Evolutionary conservation across 2,888 invertebrate species (phyloP).

Genomic region (Synergus umbraculus): DNA sequence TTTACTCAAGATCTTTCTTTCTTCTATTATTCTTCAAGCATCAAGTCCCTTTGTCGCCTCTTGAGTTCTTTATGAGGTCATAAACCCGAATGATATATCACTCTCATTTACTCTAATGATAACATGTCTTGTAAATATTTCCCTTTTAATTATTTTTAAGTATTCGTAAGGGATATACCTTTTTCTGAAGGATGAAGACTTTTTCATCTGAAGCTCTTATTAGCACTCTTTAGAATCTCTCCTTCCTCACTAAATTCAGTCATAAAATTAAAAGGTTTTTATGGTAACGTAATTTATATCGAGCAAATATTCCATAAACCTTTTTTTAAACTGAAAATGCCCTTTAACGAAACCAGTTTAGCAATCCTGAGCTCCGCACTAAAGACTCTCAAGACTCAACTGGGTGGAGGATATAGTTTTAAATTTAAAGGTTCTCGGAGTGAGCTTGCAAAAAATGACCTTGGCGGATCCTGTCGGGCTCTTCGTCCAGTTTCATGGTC

Average conservation of each 20-base stretch:
- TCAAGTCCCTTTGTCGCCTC: slow-evolving; percentile 8
- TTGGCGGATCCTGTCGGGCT: slow-evolving; percentile 30
- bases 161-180: background rate
- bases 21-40: slow-evolving; percentile 4
- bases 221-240: background rate
- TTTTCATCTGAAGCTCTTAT: background rate
- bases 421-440: slow-evolving; percentile 39
- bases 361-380: slow-evolving; percentile 15
- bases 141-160: slow-evolving; percentile 24
- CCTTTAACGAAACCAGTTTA: slow-evolving; percentile 41
- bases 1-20: background rate
- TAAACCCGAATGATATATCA: slow-evolving; percentile 25
- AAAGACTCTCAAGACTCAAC: slow-evolving; percentile 19
- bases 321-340: slow-evolving; percentile 36
- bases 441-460: slow-evolving; percentile 38
- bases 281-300: slow-evolving; percentile 38
- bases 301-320: slow-evolving; percentile 34
- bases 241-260: slow-evolving; percentile 30
- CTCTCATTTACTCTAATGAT: slow-evolving; percentile 19
- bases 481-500: slow-evolving; percentile 40
- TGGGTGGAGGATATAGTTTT: slow-evolving; percentile 32
- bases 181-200: background rate
- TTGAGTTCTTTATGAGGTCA: slow-evolving; percentile 25
- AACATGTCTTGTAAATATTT: slow-evolving; percentile 18
- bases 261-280: slow-evolving; percentile 39